phyloP scores from a whole-genome alignment of 1,140 invertebrate species.

The Drosophila aff. region DNA sequence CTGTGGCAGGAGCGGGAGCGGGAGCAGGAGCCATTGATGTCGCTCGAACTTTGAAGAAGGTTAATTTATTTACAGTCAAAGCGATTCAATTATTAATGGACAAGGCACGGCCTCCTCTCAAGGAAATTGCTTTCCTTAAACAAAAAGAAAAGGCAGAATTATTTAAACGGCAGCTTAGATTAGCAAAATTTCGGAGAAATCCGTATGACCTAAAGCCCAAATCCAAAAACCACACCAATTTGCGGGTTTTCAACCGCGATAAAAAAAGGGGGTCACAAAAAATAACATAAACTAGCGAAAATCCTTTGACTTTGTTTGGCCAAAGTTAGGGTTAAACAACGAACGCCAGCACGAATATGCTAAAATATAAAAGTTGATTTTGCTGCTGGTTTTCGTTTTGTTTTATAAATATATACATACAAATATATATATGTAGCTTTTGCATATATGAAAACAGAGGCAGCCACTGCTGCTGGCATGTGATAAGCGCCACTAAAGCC shows the following conservation, averaged over 20 bases:
- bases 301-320: conserved; percentile 44
- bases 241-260: conserved; percentile 56
- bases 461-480: conserved; percentile 43
- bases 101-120: background rate
- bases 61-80: conserved; percentile 21
- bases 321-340: conserved; percentile 36
- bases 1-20: background rate
- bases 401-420: background rate
- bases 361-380: conserved; percentile 37
- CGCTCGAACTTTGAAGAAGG: conserved; percentile 18
- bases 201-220: background rate
- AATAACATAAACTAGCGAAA: conserved; percentile 25
- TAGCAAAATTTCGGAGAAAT: background rate
- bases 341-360: conserved; percentile 34
- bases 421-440: background rate
- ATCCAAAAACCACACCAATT: conserved; percentile 63
- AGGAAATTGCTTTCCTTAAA: background rate
- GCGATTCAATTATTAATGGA: conserved; percentile 34
- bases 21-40: conserved; percentile 15
- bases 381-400: conserved; percentile 23
- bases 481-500: conserved; percentile 67
- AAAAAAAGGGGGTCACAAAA: conserved; percentile 15
- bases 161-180: background rate
- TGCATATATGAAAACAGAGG: conserved; percentile 45
- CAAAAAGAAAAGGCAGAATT: background rate